A percentile compares a stretch with the other conserved stretches of the same genome.
These are phyloP conservation scores for Ladona fulva DNA, from an alignment of 1,140 invertebrate species.

Conservation along the genomic window DNA sequence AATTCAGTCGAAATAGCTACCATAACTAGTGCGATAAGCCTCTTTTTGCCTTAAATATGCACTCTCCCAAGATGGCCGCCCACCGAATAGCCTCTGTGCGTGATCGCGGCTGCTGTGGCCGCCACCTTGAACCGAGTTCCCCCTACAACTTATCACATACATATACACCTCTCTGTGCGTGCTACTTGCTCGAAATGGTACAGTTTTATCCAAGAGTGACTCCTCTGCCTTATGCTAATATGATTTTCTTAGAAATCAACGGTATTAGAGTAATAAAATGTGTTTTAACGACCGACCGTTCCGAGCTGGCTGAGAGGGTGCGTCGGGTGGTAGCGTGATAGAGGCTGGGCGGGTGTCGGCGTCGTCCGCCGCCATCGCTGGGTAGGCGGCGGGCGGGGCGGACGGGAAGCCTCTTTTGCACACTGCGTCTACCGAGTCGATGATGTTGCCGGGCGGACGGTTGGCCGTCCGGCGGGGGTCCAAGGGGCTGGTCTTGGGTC, in stretches of 20 bases:
- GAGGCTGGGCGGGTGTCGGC: slow-evolving; percentile 2
- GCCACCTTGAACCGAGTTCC: slow-evolving; percentile 6
- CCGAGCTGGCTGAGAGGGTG: neutral
- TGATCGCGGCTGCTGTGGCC: slow-evolving; percentile 4
- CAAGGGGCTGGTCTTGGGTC: slow-evolving; percentile 5
- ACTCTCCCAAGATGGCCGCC: neutral
- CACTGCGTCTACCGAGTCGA: slow-evolving; percentile 6
- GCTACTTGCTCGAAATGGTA: no score
- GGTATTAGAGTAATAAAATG: neutral
- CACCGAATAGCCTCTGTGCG: neutral
- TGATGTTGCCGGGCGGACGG: slow-evolving; percentile 4
- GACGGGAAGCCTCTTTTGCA: slow-evolving; percentile 4
- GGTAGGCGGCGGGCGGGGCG: slow-evolving; percentile 1
- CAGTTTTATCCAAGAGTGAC: no score
- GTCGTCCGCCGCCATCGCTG: neutral
- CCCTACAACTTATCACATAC: neutral
- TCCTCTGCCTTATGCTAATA: no score
- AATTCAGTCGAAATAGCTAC: neutral
- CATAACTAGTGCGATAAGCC: neutral
- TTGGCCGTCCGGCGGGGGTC: slow-evolving; percentile 2
- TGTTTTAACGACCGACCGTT: neutral
- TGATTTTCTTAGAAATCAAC: no score
- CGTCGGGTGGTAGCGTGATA: slow-evolving; percentile 1
- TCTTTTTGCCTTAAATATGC: neutral
- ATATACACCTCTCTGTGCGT: neutral